Evolutionary conservation across 2,797 vertebrate species (phyloP), one percentile per base, ranked within the genome.

Genomic region (Sebastes elongatus): DNA sequence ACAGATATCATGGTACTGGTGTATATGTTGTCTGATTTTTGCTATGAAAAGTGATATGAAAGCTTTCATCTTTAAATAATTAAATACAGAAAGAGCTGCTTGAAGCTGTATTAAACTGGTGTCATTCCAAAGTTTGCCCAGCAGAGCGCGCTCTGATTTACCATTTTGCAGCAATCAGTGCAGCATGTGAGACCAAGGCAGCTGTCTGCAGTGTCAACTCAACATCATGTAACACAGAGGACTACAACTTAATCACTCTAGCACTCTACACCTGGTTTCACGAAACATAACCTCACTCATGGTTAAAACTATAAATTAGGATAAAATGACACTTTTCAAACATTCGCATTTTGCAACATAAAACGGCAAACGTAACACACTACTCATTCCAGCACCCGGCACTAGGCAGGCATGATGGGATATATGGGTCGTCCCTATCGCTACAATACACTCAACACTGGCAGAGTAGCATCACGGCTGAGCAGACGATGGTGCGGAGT

Each of bases 251-350:
- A 46, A 18, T 46, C 42, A 46, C 7, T 46, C 1, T 46, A 18
- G 42, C 16, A 46, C 0, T 0, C 0, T 46, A 46, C 42, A 20
- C 16, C 49, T 53, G 20, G 20, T 53, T 53, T 53, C 20, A 53
- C 4, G 20, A 53, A 22, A 53, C 8, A 22, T 22, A 53, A n/a
- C 20, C 18, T 53, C 49, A 53, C 49, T 53, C 9, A 22, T 10
- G 0, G 16, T 46, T 46, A 46, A 46, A 46, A 61, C 20, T 61
- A 32, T 61, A 20, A 61, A 28, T 28, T 10, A 32, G 59, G 18
- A 33, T 9, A 22, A 60, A n/a, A n/a, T n/a, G 4, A 32, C 18
- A 10, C 10, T 61, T 23, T 10, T 23, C 53, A 25, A 57, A 57
- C 25, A 27, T 14, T 1, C 23, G n/a, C 53, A 46, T 46, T 46